These are phyloP conservation scores for Lucifuga dentata DNA, from an alignment of 2,113 vertebrate genomes.

Conservation along the genomic window DNA sequence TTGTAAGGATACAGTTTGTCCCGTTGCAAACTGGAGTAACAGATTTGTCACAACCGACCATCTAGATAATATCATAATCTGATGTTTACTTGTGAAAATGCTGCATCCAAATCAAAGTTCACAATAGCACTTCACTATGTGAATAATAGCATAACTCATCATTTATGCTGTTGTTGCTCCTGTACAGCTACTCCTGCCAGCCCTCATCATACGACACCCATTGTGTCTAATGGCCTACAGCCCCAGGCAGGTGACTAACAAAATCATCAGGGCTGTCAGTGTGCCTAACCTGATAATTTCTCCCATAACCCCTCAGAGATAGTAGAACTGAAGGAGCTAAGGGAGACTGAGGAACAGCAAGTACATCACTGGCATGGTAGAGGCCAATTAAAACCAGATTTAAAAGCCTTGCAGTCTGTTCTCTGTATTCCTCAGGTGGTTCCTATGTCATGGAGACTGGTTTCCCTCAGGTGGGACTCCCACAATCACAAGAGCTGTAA, in stretches of 20 bases:
- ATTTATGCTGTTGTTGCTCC: constrained; percentile 18
- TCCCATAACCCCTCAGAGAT: constrained; percentile 19
- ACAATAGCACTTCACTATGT: background rate
- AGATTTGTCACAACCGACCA: too few relatives aligned
- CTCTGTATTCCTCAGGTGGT: constrained; percentile 55
- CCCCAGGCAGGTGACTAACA: constrained; percentile 21
- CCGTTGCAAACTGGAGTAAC: too few relatives aligned
- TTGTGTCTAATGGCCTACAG: constrained; percentile 30
- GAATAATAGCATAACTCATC: constrained; percentile 10
- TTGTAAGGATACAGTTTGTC: too few relatives aligned
- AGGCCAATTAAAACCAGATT: constrained; percentile 52
- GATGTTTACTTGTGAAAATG: too few relatives aligned
- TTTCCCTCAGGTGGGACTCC: constrained; percentile 50
- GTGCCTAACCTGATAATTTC: constrained; percentile 17
- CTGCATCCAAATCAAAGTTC: constrained; percentile 2
- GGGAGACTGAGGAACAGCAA: constrained; percentile 9
- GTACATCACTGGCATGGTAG: background rate
- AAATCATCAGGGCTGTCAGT: constrained; percentile 10
- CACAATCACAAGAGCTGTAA: constrained; percentile 68
- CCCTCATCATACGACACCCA: constrained; percentile 13
- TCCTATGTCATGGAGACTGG: constrained; percentile 67
- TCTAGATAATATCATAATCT: too few relatives aligned
- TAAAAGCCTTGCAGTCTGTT: constrained; percentile 2
- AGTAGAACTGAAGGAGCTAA: background rate
- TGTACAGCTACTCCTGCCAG: constrained; percentile 5